Base-by-base conservation (phyloP, 2,797 vertebrate genomes). In the Discoglossus pictus region DNA sequence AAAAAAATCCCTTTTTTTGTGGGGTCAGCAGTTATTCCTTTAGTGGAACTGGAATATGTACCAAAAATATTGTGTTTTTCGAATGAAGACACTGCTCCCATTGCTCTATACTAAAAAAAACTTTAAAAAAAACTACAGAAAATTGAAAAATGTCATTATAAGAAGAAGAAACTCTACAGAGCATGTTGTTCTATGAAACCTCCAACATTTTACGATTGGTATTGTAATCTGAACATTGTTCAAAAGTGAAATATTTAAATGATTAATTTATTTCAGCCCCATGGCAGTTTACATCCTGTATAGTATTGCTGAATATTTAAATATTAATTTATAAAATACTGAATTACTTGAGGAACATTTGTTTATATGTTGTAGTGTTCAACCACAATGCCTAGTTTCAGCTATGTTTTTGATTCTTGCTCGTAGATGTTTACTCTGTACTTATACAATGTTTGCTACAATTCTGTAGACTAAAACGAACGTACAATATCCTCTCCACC, bases 281-380 rank as follows among this genome's bases (percentile, higher is more conserved):
- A 7, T 47, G 43, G 16, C 61, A 44, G 68, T 24, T 81, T 58
- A 73, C 74, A 80, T 72, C 72, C 40, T 82, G 75, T 75, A 80
- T 78, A 81, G 56, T 80, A 78, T 84, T 77, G 75, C 75, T 79
- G 47, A 75, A 59, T 61, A 73, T 79, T 74, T 64, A 62, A 74
- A 82, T 63, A 53, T 75, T 78, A 76, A 1, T 80, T 86, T 65
- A 80, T 85, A 80, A 81, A 85, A 73, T 83, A 82, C 79, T 81
- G 48, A 78, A 80, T 82, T 87, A 88, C 86, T 88, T 89, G 86
- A 88, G 64, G 54, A 46, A 65, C 59, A 63, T 73, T 73, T 34
- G 59, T 84, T 47, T 65, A 78, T 74, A 82, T 81, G 70, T 60
- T 79, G 75, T 79, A 79, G 39, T 65, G 65, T 74, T 68, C 54